A percentile compares a stretch with the other conserved stretches of the same genome.
phyloP scores from a whole-genome alignment of 2,113 vertebrate genomes.

The Cephalopterus ornatus region DNA sequence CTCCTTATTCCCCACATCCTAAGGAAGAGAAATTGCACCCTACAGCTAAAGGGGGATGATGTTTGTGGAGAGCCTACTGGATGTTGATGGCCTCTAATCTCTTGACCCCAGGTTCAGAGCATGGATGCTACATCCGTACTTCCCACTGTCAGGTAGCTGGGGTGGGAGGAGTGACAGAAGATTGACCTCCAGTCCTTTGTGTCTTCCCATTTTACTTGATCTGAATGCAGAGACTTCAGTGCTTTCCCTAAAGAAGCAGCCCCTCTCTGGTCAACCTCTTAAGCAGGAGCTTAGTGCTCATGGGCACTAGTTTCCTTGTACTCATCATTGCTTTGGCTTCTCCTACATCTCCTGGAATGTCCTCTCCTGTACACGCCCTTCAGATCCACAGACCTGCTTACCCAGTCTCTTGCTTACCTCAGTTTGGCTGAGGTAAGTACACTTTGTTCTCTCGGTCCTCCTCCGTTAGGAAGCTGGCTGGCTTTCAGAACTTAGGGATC shows the following conservation, averaged over 20 bases:
- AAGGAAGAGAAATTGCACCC: not conserved
- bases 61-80: accelerated
- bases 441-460: not conserved
- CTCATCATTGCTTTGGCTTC: not conserved
- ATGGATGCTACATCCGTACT: not conserved
- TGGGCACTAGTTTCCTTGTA: not conserved
- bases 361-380: not conserved
- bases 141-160: not conserved
- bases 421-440: not conserved
- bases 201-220: not conserved
- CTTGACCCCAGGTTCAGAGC: not conserved
- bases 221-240: accelerated
- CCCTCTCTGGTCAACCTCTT: not conserved
- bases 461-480: not conserved
- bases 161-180: not conserved
- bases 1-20: not conserved
- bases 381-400: not conserved
- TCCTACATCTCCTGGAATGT: not conserved
- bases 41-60: not conserved
- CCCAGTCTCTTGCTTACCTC: conserved; percentile 21
- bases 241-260: not conserved
- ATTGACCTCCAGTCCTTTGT: not conserved
- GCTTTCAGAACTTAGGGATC: not conserved
- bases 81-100: not conserved
- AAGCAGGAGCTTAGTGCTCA: not conserved